Evolutionary conservation across 2,888 invertebrate genomes (phyloP), one percentile per base, ranked within the genome.

Genomic region (Tetropium fuscum): DNA sequence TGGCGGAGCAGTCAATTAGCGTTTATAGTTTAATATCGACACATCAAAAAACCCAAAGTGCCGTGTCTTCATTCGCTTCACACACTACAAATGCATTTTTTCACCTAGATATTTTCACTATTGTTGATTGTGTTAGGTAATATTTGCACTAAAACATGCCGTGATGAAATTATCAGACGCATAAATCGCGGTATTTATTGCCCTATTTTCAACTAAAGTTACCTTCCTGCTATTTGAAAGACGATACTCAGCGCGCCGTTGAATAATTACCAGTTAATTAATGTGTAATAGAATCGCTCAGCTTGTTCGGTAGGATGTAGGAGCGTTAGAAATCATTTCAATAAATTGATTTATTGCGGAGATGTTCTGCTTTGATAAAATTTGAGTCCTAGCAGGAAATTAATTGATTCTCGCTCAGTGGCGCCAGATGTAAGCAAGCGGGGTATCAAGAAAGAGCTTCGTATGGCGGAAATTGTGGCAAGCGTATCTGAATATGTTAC

Each of bases 191-290:
- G 43, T 36, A 40, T 41, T 36, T 55, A 41, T 27, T 48, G 48
- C 48, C 48, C 49, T 45, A 57, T 57, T 57, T 36, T 20, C 13
- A 11, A 47, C 30, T 48, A 47, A 40, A 48, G 30, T 55, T 55
- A 48, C 48, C 48, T 55, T 55, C 48, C 47, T 55, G 11, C 20
- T 41, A 41, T 48, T n/a, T 36, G 55, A 41, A 43, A 57, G 48
- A 40, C 25, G 48, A 48, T 56, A 48, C 15, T 47, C 19, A 48
- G 16, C 20, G 25, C n/a, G 40, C 20, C 8, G 8, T 18, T 4
- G 7, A 30, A 47, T 47, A 5, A 40, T 47, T 20, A 36, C 32
- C 34, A 15, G 16, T 36, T 44, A 54, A 54, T 54, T 20, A 44
- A 27, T 7, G 30, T 22, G 44, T 34, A 34, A 34, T 34, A 34